phyloP scores from a whole-genome alignment of 2,113 vertebrate genomes.

The Odontesthes bonariensis region DNA sequence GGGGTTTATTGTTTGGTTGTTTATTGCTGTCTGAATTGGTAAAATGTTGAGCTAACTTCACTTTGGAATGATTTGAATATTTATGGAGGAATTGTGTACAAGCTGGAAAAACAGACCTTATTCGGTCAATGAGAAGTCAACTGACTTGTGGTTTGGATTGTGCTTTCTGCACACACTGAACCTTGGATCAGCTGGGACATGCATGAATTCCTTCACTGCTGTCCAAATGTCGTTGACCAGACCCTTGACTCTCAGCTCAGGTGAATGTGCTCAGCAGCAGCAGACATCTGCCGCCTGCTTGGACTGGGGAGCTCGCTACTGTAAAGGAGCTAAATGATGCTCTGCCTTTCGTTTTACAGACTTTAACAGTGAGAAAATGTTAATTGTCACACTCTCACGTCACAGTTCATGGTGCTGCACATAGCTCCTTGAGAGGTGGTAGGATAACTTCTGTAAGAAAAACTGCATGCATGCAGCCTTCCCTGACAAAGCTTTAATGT shows the following conservation, averaged over 20 bases:
- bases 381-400: conserved; percentile 9
- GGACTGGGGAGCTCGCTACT: conserved; percentile 30
- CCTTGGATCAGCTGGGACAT: not conserved
- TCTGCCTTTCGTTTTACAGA: conserved; percentile 28
- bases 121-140: not conserved
- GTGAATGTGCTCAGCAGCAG: conserved; percentile 27
- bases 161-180: conserved; percentile 4
- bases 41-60: no score
- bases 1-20: no score
- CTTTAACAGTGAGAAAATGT: conserved; percentile 14
- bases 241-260: conserved; percentile 7
- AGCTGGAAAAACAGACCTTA: not conserved
- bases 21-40: no score
- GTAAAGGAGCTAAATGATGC: conserved; percentile 17
- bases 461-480: not conserved
- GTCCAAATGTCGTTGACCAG: conserved; percentile 43
- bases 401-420: conserved; percentile 10
- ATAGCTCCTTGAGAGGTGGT: conserved; percentile 18
- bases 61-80: no score
- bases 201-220: conserved; percentile 13
- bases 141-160: not conserved
- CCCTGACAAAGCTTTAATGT: not conserved
- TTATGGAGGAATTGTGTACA: no score
- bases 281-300: conserved; percentile 29
- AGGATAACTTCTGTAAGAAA: not conserved